These are phyloP conservation scores for Ormyrus labotus DNA, from an alignment of 2,888 invertebrate genomes.

Conservation along the genomic window DNA sequence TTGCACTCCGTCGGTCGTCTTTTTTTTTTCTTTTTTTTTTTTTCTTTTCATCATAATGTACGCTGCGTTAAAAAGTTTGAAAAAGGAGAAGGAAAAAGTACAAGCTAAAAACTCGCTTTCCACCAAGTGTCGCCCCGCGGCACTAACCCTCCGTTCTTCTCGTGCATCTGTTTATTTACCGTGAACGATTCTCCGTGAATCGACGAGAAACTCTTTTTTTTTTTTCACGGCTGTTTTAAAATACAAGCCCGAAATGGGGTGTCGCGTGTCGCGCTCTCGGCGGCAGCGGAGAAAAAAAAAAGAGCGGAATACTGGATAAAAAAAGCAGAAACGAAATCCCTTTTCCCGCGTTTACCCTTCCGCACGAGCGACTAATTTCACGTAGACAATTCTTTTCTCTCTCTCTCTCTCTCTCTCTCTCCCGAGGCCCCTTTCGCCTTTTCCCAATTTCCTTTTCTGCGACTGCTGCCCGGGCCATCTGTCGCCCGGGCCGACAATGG, in stretches of 20 bases:
- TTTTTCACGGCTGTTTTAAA: conserved; percentile 34
- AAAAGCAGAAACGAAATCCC: conserved; percentile 47
- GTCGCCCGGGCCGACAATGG: conserved; percentile 47
- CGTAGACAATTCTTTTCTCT: neutral
- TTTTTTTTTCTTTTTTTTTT: neutral
- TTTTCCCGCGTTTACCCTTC: conserved; percentile 58
- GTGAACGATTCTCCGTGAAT: neutral
- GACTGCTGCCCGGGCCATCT: conserved; percentile 44
- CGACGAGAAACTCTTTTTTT: neutral
- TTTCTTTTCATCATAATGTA: too few species aligned
- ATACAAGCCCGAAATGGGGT: conserved; percentile 8
- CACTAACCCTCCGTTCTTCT: neutral
- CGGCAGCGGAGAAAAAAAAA: neutral
- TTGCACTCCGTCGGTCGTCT: conserved; percentile 6
- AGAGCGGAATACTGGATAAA: neutral
- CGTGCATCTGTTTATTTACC: conserved; percentile 45
- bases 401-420: too few species aligned
- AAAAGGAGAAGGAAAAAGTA: neutral
- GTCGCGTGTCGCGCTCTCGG: conserved; percentile 11
- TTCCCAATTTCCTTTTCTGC: conserved; percentile 61
- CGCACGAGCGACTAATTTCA: conserved; percentile 57
- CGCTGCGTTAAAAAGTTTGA: too few species aligned
- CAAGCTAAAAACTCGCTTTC: conserved; percentile 11
- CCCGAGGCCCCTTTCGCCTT: conserved; percentile 16
- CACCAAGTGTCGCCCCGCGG: conserved; percentile 17